Conservation (phyloP, 1,140 invertebrate species). For the Hyposmocoma kahamanoa region DNA sequence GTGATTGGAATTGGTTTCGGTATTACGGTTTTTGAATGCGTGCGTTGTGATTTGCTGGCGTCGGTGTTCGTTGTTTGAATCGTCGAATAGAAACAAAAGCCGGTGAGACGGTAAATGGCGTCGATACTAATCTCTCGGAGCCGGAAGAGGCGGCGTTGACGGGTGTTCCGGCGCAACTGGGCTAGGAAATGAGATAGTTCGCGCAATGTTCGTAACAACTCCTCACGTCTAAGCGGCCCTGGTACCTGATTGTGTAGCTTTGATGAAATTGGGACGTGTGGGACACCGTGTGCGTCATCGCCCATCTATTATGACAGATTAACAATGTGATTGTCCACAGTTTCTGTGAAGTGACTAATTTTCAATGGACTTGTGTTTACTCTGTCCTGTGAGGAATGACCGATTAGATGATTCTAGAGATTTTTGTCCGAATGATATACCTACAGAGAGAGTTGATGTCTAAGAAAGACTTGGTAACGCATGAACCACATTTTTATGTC, state of each 20-base stretch:
- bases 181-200: constrained; percentile 71
- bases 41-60: constrained; percentile 2
- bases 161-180: constrained; percentile 61
- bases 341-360: constrained; percentile 12
- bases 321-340: constrained; percentile 13
- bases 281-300: constrained; percentile 12
- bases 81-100: constrained; percentile 54
- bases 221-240: constrained; percentile 32
- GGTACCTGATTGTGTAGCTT: constrained; percentile 26
- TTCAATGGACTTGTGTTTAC: too few species aligned
- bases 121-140: constrained; percentile 70
- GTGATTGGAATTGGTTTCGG: too few species aligned
- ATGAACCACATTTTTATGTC: too few species aligned
- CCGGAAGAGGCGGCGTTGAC: constrained; percentile 59
- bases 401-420: too few species aligned
- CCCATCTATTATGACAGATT: constrained; percentile 6
- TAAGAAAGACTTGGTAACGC: too few species aligned
- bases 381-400: too few species aligned
- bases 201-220: too few species aligned
- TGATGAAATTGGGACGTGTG: constrained; percentile 53
- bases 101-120: constrained; percentile 54
- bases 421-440: too few species aligned
- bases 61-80: constrained; percentile 28
- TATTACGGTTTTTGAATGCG: constrained; percentile 22
- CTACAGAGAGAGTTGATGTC: too few species aligned